Conservation (phyloP, 2,797 vertebrate genomes). For the Lacerta agilis region DNA sequence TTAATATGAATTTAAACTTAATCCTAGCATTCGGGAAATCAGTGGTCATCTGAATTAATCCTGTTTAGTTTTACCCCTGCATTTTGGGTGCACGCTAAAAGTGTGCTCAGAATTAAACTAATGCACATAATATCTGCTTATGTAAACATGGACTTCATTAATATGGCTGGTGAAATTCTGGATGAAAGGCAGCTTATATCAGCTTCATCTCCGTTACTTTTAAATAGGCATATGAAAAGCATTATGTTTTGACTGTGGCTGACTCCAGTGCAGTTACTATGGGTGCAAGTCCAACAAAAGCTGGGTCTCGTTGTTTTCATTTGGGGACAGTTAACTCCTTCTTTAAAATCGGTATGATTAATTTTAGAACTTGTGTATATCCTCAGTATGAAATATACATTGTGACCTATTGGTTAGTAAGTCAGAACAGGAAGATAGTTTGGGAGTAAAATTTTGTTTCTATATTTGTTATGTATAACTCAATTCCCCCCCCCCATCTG, state of each 20-base stretch:
- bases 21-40: slow-evolving; percentile 54
- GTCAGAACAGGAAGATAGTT: slow-evolving; percentile 58
- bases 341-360: not conserved
- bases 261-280: not conserved
- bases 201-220: slow-evolving; percentile 18
- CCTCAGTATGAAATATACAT: not conserved
- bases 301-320: not conserved
- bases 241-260: slow-evolving; percentile 3
- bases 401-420: not conserved
- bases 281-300: not conserved
- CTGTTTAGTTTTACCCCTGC: slow-evolving; percentile 39
- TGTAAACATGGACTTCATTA: not conserved
- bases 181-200: slow-evolving; percentile 30
- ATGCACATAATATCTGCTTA: rapidly evolving
- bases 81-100: slow-evolving; percentile 26
- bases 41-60: slow-evolving; percentile 53
- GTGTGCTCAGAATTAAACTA: not conserved
- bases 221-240: rapidly evolving
- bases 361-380: not conserved
- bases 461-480: not conserved
- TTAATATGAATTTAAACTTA: slow-evolving; percentile 40
- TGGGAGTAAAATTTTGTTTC: slow-evolving; percentile 55
- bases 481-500: not conserved
- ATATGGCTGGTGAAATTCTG: not conserved
- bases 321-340: not conserved